Evolutionary conservation across 2,797 vertebrate species (phyloP).

Genomic region (Varecia variegata): DNA sequence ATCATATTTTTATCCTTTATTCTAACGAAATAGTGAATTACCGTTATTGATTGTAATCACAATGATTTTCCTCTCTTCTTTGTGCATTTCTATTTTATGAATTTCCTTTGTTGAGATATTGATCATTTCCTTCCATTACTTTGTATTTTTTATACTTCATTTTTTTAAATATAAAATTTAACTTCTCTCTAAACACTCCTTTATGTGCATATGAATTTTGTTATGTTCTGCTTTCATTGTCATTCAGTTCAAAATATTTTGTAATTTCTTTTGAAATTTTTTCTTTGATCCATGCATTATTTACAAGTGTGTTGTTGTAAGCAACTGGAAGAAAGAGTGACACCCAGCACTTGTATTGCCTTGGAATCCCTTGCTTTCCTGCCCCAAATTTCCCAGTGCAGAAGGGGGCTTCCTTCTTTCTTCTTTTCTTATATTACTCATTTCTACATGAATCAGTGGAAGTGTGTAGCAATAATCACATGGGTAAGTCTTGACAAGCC

Average conservation of each 20-base stretch:
- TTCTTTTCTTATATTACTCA: not conserved
- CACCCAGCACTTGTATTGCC: not conserved
- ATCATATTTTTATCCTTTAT: not conserved
- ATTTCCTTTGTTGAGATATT: not conserved
- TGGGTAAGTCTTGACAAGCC: not conserved
- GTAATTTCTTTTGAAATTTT: not conserved
- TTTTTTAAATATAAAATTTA: conserved; percentile 15
- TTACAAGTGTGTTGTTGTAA: not conserved
- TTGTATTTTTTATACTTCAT: not conserved
- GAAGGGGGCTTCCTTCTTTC: not conserved
- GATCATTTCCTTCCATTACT: not conserved
- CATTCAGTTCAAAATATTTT: not conserved
- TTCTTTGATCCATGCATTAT: not conserved
- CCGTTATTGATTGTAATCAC: not conserved
- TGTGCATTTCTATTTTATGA: not conserved
- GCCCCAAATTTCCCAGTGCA: not conserved
- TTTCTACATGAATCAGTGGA: not conserved
- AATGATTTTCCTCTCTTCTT: not conserved
- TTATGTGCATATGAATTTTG: not conserved
- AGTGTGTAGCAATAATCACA: not conserved
- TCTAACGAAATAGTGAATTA: not conserved
- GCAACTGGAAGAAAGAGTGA: not conserved
- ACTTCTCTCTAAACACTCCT: not conserved
- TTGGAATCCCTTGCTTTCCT: not conserved
- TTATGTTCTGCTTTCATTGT: not conserved